Percentiles rank a stretch among this genome's conserved stretches.
Evolutionary conservation across 2,888 invertebrate genomes (phyloP).

Genomic region (Drosophila ezoana): DNA sequence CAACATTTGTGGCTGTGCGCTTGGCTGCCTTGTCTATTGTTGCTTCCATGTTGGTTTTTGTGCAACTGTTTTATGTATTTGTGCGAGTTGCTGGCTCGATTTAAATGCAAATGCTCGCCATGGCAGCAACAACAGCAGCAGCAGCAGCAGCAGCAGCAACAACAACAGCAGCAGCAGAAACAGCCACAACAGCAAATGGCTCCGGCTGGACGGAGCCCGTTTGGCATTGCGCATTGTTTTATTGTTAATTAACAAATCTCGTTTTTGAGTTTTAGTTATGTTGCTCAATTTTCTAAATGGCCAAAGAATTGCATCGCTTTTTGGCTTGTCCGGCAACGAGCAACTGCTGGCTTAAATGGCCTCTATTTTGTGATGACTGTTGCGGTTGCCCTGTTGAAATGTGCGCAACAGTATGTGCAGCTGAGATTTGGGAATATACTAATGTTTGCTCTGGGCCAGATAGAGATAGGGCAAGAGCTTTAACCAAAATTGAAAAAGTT

Average conservation of each 20-base stretch:
- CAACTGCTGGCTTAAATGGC: slow-evolving; percentile 41
- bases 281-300: slow-evolving; percentile 60
- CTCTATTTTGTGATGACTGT: slow-evolving; percentile 28
- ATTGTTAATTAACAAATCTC: slow-evolving; percentile 80
- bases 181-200: slow-evolving; percentile 28
- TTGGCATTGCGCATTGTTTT: slow-evolving; percentile 52
- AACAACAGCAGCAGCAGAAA: slow-evolving; percentile 11
- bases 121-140: slow-evolving; percentile 4
- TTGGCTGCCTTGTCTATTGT: slow-evolving; percentile 71
- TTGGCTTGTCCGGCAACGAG: slow-evolving; percentile 11
- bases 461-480: slow-evolving; percentile 2
- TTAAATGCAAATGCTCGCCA: slow-evolving; percentile 73
- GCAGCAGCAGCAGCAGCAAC: slow-evolving; percentile 17
- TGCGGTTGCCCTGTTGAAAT: slow-evolving; percentile 39
- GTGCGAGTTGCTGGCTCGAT: slow-evolving; percentile 62
- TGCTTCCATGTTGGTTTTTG: slow-evolving; percentile 67
- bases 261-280: slow-evolving; percentile 55
- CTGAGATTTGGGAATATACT: slow-evolving; percentile 11
- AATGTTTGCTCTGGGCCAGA: slow-evolving; percentile 12
- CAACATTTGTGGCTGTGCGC: slow-evolving; percentile 74
- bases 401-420: slow-evolving; percentile 14
- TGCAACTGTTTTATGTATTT: slow-evolving; percentile 44
- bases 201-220: slow-evolving; percentile 8
- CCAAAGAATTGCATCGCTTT: slow-evolving; percentile 42
- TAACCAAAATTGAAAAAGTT: slow-evolving; percentile 16